Percentiles rank a stretch among this genome's conserved stretches.
Conservation (phyloP, 2,113 vertebrate genomes). For the Dromaius novaehollandiae region DNA sequence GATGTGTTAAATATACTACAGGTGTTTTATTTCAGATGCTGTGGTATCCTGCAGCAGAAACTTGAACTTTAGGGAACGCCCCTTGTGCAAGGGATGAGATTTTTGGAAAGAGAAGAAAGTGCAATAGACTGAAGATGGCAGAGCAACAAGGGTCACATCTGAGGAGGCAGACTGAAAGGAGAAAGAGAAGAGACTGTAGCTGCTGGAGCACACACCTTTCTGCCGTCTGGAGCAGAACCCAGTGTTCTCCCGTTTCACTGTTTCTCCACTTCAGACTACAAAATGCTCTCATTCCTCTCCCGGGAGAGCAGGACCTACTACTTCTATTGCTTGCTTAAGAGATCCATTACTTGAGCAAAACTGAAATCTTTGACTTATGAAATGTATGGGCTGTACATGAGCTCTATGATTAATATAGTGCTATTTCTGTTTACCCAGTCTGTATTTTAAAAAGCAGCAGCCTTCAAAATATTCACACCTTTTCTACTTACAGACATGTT, state of each 20-base stretch:
- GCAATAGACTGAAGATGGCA: not conserved
- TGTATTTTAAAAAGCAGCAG: not conserved
- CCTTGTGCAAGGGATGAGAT: not conserved
- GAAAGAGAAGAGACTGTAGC: not conserved
- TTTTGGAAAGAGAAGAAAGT: not conserved
- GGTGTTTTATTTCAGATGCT: not conserved
- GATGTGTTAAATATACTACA: not conserved
- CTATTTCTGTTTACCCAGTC: not conserved
- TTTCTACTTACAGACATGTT: not conserved
- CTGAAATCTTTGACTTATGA: no score
- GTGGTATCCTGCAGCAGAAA: not conserved
- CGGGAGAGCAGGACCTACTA: not conserved
- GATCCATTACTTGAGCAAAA: not conserved
- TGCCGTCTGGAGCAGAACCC: not conserved
- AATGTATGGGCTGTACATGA: rapidly evolving
- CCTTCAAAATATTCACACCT: not conserved
- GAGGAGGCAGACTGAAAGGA: not conserved
- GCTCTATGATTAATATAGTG: no score
- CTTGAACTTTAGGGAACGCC: not conserved
- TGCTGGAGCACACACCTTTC: not conserved
- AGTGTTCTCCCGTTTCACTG: not conserved
- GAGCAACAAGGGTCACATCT: not conserved
- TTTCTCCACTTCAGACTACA: no score
- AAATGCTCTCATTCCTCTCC: not conserved
- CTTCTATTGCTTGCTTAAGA: rapidly evolving